Evolutionary conservation across 2,113 vertebrate genomes (phyloP).

Genomic region (Toxotes jaculatrix): DNA sequence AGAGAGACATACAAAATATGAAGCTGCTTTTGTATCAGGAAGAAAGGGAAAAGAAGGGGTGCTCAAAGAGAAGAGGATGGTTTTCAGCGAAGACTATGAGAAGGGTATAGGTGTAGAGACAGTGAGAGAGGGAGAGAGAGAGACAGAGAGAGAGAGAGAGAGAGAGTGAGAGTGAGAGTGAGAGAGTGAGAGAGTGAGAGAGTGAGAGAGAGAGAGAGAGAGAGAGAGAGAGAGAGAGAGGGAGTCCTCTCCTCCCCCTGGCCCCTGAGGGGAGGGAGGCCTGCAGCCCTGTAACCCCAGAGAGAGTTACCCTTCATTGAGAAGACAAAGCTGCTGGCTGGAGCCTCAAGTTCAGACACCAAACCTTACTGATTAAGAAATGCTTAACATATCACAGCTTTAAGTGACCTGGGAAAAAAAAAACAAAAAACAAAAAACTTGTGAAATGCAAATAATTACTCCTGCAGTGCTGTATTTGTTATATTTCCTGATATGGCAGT

Average conservation of each 20-base stretch:
- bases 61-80: not conserved
- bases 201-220: not conserved
- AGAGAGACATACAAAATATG: not conserved
- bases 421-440: slow-evolving; percentile 24
- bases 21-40: slow-evolving; percentile 13
- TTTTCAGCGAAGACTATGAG: slow-evolving; percentile 11
- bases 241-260: not conserved
- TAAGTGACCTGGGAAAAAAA: slow-evolving; percentile 29
- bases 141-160: not conserved
- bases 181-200: not conserved
- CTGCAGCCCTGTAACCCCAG: not conserved
- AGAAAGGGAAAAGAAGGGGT: slow-evolving; percentile 8
- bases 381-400: slow-evolving; percentile 14
- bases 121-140: not conserved
- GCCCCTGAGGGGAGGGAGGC: not conserved
- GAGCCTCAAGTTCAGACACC: not conserved
- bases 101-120: not conserved
- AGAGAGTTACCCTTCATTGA: not conserved
- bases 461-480: not conserved
- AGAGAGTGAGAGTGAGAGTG: not conserved
- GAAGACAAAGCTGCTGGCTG: not conserved
- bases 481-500: slow-evolving; percentile 19
- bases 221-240: not conserved
- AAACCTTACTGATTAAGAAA: slow-evolving; percentile 25
- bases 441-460: slow-evolving; percentile 50